phyloP scores from a whole-genome alignment of 2,113 vertebrate species.

The Dendrocopos noguchii region DNA sequence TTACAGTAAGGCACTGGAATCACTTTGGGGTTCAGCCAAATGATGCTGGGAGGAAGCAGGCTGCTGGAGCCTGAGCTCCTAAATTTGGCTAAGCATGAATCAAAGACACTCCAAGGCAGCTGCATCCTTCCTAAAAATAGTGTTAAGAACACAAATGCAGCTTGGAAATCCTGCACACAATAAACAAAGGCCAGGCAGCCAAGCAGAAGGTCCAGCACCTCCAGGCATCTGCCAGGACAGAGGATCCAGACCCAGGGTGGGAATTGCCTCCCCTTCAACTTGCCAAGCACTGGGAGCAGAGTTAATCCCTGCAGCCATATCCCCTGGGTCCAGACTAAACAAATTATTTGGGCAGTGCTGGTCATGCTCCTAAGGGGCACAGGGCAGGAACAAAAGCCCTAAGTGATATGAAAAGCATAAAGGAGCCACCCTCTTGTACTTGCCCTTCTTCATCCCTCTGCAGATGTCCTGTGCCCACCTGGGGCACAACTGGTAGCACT shows the following conservation, averaged over 20 bases:
- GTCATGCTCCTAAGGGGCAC: neutral
- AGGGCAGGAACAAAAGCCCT: neutral
- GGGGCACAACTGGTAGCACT: neutral
- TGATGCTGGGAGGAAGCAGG: neutral
- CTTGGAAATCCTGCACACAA: neutral
- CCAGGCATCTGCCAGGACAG: neutral
- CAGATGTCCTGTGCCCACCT: neutral
- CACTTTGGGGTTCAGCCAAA: neutral
- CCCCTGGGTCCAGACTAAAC: neutral
- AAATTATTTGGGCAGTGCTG: neutral
- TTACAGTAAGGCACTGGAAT: neutral
- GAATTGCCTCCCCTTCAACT: neutral
- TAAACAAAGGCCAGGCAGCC: neutral
- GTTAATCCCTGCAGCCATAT: neutral
- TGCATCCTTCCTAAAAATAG: neutral
- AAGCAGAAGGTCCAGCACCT: rapidly evolving
- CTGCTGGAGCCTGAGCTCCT: neutral
- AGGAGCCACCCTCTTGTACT: neutral
- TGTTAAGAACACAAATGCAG: neutral
- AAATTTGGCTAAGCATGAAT: neutral
- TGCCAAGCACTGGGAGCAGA: neutral
- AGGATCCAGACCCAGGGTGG: neutral
- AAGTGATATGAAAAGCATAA: neutral
- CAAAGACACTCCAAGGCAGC: neutral
- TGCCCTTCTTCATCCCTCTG: neutral